These are phyloP conservation scores for Papilio polyxenes DNA, from an alignment of 1,140 invertebrate genomes.

Conservation along the genomic window DNA sequence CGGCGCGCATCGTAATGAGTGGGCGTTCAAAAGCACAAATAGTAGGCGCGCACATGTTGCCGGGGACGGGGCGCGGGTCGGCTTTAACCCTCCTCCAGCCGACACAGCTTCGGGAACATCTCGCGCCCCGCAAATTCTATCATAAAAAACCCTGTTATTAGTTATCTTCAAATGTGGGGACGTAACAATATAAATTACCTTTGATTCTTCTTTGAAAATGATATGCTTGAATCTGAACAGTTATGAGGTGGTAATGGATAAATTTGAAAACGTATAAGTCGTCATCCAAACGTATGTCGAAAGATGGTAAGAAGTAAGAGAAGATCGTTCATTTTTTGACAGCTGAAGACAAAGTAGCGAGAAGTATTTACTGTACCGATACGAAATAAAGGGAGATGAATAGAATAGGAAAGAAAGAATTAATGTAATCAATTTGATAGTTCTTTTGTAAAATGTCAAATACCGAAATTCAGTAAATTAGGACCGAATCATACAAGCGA, in stretches of 20 bases:
- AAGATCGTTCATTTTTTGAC: neutral
- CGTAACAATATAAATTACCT: constrained; percentile 20
- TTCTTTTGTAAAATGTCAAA: neutral
- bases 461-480: neutral
- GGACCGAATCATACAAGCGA: neutral
- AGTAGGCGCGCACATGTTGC: constrained; percentile 65
- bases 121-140: constrained; percentile 36
- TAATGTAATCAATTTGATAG: neutral
- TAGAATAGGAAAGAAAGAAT: neutral
- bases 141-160: constrained; percentile 32
- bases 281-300: neutral
- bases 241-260: neutral
- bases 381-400: neutral
- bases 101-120: neutral
- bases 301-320: no score
- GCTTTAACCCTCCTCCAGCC: neutral
- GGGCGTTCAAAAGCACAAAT: constrained; percentile 72
- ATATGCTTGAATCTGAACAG: neutral
- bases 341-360: neutral
- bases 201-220: constrained; percentile 17
- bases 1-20: constrained; percentile 53
- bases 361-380: no score
- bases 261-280: neutral
- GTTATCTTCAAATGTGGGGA: constrained; percentile 20
- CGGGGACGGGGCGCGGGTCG: neutral